Percentiles rank a stretch among this genome's conserved stretches.
phyloP scores from a whole-genome alignment of 2,888 invertebrate genomes.

The Drosophila lutescens region DNA sequence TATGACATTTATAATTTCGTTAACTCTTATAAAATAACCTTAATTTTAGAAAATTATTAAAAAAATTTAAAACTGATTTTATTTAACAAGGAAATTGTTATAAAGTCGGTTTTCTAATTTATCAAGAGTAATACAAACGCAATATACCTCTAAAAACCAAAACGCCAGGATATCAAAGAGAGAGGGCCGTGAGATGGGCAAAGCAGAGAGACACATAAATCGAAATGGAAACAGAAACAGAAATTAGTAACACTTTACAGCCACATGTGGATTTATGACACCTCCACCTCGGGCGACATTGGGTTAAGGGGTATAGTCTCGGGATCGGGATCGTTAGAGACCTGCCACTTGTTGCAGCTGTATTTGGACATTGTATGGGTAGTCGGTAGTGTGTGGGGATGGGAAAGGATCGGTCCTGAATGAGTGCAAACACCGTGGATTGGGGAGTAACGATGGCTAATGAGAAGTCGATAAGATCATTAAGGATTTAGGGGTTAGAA shows the following conservation, averaged over 20 bases:
- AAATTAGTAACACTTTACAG: conserved; percentile 76
- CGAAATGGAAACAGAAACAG: conserved; percentile 47
- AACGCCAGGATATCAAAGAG: conserved; percentile 9
- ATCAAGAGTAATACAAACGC: too few species aligned
- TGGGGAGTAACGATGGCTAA: conserved; percentile 17
- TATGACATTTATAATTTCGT: too few species aligned
- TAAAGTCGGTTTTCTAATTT: too few species aligned
- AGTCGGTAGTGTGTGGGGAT: not conserved
- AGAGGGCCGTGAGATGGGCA: conserved; percentile 3
- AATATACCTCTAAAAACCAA: not conserved
- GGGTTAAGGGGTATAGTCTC: conserved; percentile 8
- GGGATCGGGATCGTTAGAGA: conserved; percentile 28
- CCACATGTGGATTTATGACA: conserved; percentile 80
- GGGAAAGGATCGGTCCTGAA: conserved; percentile 19
- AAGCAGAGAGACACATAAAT: conserved; percentile 36
- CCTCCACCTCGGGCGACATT: conserved; percentile 25
- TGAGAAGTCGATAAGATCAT: conserved; percentile 39
- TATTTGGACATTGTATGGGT: conserved; percentile 18
- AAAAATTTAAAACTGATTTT: too few species aligned
- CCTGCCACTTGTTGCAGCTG: conserved; percentile 76
- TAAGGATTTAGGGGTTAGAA: conserved; percentile 33
- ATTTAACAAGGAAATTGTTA: too few species aligned
- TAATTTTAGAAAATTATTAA: too few species aligned
- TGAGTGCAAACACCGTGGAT: not conserved
- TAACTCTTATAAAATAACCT: too few species aligned